Evolutionary conservation across 2,888 invertebrate genomes (phyloP).

Genomic region (Drosophila pseudotakahashii): DNA sequence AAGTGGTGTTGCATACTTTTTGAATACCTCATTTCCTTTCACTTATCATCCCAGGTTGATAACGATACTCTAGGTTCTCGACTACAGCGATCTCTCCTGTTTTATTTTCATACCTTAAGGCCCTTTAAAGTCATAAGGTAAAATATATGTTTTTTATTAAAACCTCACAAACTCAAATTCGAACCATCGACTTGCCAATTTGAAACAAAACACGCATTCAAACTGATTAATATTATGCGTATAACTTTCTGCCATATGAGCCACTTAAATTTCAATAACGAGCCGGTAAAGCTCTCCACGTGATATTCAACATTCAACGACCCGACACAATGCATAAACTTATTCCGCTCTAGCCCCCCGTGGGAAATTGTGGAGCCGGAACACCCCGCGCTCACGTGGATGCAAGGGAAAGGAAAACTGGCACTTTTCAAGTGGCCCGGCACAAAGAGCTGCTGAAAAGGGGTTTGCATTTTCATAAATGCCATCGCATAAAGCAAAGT

Average conservation of each 20-base stretch:
- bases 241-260: slow-evolving; percentile 13
- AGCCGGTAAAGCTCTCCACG: slow-evolving; percentile 25
- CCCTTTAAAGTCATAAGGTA: too few species aligned
- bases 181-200: not conserved
- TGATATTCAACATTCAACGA: slow-evolving; percentile 31
- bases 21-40: too few species aligned
- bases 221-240: slow-evolving; percentile 8
- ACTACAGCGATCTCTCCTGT: too few species aligned
- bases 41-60: too few species aligned
- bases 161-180: too few species aligned
- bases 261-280: slow-evolving; percentile 40
- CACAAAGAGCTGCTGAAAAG: slow-evolving; percentile 56
- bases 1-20: too few species aligned
- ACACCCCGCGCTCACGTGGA: slow-evolving; percentile 21
- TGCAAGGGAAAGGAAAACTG: slow-evolving; percentile 48
- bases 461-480: slow-evolving; percentile 77
- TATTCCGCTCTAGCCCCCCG: slow-evolving; percentile 31
- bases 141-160: too few species aligned
- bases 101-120: too few species aligned
- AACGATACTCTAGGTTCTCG: too few species aligned
- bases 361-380: not conserved
- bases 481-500: slow-evolving; percentile 74
- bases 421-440: slow-evolving; percentile 57
- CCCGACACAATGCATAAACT: slow-evolving; percentile 35
- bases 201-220: not conserved